Percentiles rank a stretch among this genome's conserved stretches.
Evolutionary conservation across 2,797 vertebrate genomes (phyloP).

Genomic region (Ctenopoma multispine): DNA sequence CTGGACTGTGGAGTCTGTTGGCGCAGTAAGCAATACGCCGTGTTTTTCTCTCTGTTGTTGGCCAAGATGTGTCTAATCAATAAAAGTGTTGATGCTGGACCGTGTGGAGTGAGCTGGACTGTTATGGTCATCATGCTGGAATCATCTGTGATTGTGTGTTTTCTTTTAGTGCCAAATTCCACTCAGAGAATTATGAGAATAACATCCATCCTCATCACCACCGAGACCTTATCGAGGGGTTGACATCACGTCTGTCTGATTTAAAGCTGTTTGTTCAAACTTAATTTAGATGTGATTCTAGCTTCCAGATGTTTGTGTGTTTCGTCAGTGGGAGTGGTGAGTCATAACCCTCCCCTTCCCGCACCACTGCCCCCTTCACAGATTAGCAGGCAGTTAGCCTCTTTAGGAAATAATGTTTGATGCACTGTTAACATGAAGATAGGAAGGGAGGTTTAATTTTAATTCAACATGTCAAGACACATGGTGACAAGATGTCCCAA

Average conservation of each 20-base stretch:
- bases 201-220: conserved; percentile 2
- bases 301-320: conserved; percentile 53
- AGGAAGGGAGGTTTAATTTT: conserved; percentile 34
- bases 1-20: not conserved
- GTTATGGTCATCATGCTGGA: conserved; percentile 24
- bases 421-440: not conserved
- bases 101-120: not conserved
- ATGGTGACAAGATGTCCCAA: not conserved
- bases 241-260: conserved; percentile 58
- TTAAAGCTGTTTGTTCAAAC: conserved; percentile 1
- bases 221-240: not conserved
- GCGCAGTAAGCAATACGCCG: not conserved
- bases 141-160: conserved; percentile 4
- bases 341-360: conserved; percentile 38
- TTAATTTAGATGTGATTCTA: conserved; percentile 45
- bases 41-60: not conserved
- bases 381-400: not conserved
- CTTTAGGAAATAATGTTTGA: conserved; percentile 3
- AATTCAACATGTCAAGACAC: not conserved
- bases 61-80: not conserved
- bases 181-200: not conserved
- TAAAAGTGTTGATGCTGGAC: conserved; percentile 7
- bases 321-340: conserved; percentile 45
- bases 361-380: not conserved
- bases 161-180: conserved; percentile 18